Evolutionary conservation across 2,113 vertebrate species (phyloP), one percentile per base, ranked within the genome.

Genomic region (Epinephelus lanceolatus): DNA sequence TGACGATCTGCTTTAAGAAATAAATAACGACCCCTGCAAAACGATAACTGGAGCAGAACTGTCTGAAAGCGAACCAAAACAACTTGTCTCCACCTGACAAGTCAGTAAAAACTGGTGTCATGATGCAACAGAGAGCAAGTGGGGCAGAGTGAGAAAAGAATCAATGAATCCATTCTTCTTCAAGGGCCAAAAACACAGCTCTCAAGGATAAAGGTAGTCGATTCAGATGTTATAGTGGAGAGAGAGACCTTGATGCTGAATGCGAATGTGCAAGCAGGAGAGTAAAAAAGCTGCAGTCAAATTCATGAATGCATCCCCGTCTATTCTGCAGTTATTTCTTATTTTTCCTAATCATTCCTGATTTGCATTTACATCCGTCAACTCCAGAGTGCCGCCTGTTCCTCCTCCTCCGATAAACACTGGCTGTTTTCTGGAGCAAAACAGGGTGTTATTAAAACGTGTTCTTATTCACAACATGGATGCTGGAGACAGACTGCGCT

Each of bases 101-200:
- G 59, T 81, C 42, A 19, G 40, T 59, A 65, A 65, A 81, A 80
- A 70, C 68, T 37, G 72, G 21, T 37, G 76, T 78, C 78, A 71
- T 94, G 94, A 95, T 84, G 93, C 93, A 94, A 95, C 86, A 61
- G 56, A 69, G 65, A 87, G 93, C 87, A 94, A 94, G 88, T 83
- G 63, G 63, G 87, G 87, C 49, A 71, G 63, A 74, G 74, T 23
- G 60, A 68, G 25, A 57, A 68, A 18, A 51, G 37, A 83, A 80
- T 83, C 81, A 75, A 76, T 83, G 67, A 67, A 77, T 78, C 74
- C 56, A 55, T 84, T 80, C 77, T 80, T 85, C 78, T 83, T 78
- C 37, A 30, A 80, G 63, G 60, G 55, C 73, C 56, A 5, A 66
- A 62, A 71, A 70, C 42, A 57, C 52, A 2, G 61, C 23, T 2